phyloP scores from a whole-genome alignment of 1,140 invertebrate species.

The Acromyrmex heyeri region DNA sequence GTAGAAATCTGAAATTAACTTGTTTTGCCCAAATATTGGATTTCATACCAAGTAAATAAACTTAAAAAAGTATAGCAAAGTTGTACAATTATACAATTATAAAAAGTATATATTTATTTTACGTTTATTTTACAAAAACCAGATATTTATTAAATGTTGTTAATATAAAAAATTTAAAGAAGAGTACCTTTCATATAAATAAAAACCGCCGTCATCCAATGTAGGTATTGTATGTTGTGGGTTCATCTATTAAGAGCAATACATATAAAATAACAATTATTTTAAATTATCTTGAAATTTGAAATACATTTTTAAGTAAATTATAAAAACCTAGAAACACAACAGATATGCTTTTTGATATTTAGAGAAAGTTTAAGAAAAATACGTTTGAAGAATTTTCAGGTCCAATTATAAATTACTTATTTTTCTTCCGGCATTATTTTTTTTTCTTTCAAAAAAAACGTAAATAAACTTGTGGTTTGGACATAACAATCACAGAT shows the following conservation, averaged over 20 bases:
- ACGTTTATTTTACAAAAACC: neutral
- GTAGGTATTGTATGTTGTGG: slow-evolving; percentile 90
- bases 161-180: neutral
- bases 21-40: neutral
- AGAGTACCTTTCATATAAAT: slow-evolving; percentile 88
- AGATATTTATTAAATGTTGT: neutral
- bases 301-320: neutral
- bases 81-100: neutral
- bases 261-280: neutral
- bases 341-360: neutral
- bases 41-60: neutral
- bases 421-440: neutral
- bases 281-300: neutral
- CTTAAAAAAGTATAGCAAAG: neutral
- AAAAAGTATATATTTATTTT: neutral
- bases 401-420: neutral
- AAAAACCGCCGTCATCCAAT: slow-evolving; percentile 90
- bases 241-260: slow-evolving; percentile 86
- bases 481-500: no score
- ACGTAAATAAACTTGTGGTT: no score
- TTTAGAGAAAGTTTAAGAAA: neutral
- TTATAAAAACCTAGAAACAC: neutral
- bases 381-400: neutral
- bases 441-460: no score
- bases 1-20: neutral